Base-by-base conservation (phyloP, 2,113 vertebrate species). In the Panthera tigris region DNA sequence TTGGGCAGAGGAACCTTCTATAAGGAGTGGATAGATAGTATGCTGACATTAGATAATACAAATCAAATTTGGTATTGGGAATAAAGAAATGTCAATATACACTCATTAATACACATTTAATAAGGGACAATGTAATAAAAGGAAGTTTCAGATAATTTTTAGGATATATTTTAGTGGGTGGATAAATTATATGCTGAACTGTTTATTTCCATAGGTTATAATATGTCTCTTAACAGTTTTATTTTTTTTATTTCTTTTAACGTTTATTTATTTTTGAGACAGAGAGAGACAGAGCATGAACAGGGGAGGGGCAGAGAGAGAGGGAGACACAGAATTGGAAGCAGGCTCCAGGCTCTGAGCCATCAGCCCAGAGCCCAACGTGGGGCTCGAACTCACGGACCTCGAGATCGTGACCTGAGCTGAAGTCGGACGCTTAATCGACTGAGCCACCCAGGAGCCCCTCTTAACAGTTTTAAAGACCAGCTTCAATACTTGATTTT, bases 401-500 rank as follows among this genome's bases (percentile, higher is more conserved):
- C 0, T 8, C 45, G 45, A 45, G 45, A 45, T 45, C 8, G 45
- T 45, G 45, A 45, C 45, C 45, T 45, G 45, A 45, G 45, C 45
- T 45, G 45, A 45, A 45, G 45, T 45, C 7, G 8, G 45, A 45
- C 1, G 1, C 7, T 45, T 45, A 45, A 45, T 8, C 1, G 45
- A 9, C 45, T 45, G 45, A 45, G 45, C 45, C 45, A 45, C 45
- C 45, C 45, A 45, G 45, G 45, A 0, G 45, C 45, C 45, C 45
- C 45, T 45, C 45, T 45, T 45, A 45, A 45, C 52, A 83, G 5
- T 82, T 79, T 94, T 69, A 23, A 84, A 90, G 36, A 69, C 10
- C 50, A 66, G 16, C 52, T 50, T 80, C 78, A 95, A 94, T 71
- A 94, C 19, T 50, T 93, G 25, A 50, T 41, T 91, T 89, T 95